phyloP scores from a whole-genome alignment of 2,888 invertebrate genomes.

The Matsumyia berberina region DNA sequence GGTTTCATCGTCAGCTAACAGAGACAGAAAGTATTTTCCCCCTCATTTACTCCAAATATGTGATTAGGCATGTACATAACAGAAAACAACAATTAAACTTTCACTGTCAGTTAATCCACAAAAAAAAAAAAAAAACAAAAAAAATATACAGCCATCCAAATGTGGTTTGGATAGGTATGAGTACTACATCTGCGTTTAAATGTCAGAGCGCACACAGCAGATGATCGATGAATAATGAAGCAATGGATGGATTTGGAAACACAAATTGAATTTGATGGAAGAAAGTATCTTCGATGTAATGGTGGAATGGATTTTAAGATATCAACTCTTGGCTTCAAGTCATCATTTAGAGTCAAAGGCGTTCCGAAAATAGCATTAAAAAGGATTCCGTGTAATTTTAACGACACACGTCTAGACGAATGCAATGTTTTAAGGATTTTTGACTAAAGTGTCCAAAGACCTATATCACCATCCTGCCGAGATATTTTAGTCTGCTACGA shows the following conservation, averaged over 20 bases:
- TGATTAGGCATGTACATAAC: conserved; percentile 11
- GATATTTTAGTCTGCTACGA: too few species aligned
- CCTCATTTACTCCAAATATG: background rate
- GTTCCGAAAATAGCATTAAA: too few species aligned
- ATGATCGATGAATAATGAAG: conserved; percentile 11
- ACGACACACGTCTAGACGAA: too few species aligned
- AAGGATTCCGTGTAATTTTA: too few species aligned
- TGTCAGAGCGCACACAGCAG: conserved; percentile 10
- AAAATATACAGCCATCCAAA: conserved; percentile 46
- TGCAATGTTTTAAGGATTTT: too few species aligned
- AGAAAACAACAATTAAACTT: conserved; percentile 46
- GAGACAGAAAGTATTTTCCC: background rate
- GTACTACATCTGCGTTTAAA: conserved; percentile 4
- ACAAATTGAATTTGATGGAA: conserved; percentile 14
- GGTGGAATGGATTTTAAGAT: background rate
- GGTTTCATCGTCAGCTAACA: too few species aligned
- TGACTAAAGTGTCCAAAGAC: too few species aligned
- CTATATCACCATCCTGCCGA: too few species aligned
- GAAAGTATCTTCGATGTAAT: conserved; percentile 13
- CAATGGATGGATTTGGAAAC: conserved; percentile 9
- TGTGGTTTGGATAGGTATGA: conserved; percentile 10
- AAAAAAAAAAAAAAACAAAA: conserved; percentile 24
- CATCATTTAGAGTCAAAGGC: too few species aligned
- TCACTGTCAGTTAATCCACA: conserved; percentile 45
- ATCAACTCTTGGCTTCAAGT: background rate